These are phyloP conservation scores for Drosophila asahinai DNA, from an alignment of 1,140 invertebrate genomes.

Conservation along the genomic window DNA sequence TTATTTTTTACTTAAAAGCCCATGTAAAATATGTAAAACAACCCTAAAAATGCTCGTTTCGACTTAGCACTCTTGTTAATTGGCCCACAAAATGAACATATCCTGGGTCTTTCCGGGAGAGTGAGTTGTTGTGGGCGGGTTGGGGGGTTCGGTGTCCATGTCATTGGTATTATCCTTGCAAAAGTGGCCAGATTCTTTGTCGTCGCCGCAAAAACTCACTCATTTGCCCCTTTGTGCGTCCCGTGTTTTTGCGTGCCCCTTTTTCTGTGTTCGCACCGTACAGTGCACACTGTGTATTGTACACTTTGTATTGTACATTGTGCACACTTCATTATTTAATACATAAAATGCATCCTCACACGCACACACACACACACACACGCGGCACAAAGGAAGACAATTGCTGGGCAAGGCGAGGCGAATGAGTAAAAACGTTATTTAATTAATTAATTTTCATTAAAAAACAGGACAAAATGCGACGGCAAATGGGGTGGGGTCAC, in stretches of 20 bases:
- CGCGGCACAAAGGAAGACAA: conserved; percentile 27
- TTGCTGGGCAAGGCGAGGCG: conserved; percentile 46
- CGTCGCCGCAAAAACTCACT: conserved; percentile 6
- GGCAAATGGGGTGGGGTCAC: conserved; percentile 33
- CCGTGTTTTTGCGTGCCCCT: conserved; percentile 3
- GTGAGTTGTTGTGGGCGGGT: too few species aligned
- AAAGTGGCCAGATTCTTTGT: conserved; percentile 15
- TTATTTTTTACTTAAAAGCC: too few species aligned
- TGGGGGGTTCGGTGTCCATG: too few species aligned
- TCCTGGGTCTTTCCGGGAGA: not conserved
- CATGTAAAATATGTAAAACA: not conserved
- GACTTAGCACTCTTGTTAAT: not conserved
- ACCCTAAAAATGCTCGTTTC: not conserved
- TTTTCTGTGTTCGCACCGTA: not conserved
- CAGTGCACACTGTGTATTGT: not conserved
- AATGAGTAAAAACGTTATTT: conserved; percentile 77
- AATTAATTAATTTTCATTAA: conserved; percentile 82
- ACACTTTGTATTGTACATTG: conserved; percentile 11
- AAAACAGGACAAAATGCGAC: conserved; percentile 69
- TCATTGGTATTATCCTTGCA: not conserved
- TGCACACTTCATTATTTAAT: conserved; percentile 43
- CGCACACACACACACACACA: conserved; percentile 1
- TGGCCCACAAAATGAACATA: not conserved
- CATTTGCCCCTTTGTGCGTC: not conserved
- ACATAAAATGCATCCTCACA: conserved; percentile 48